Conservation (phyloP, 2,888 invertebrate species). For the Kuschelorhynchus macadamiae region DNA sequence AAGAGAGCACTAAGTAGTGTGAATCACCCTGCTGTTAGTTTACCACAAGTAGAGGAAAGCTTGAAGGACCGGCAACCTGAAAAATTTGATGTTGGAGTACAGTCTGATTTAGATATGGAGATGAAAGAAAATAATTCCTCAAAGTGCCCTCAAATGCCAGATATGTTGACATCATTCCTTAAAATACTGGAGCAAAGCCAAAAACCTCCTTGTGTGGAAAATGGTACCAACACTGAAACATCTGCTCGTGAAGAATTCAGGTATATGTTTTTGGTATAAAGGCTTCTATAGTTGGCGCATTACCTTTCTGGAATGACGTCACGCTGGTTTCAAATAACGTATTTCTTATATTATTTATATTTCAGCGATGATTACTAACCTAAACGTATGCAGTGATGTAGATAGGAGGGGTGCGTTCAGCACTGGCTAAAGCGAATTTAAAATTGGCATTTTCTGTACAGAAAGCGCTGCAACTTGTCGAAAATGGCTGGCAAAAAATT, state of each 20-base stretch:
- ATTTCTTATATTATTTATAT: too few relatives aligned
- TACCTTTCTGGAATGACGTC: too few relatives aligned
- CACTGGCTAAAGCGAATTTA: too few relatives aligned
- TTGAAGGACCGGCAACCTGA: constrained; percentile 1
- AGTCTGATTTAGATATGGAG: constrained; percentile 51
- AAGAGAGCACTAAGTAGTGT: not conserved
- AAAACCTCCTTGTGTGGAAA: constrained; percentile 58
- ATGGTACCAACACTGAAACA: constrained; percentile 61
- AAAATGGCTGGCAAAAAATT: too few relatives aligned
- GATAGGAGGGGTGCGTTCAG: too few relatives aligned
- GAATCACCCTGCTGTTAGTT: not conserved
- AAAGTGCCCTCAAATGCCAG: constrained; percentile 47
- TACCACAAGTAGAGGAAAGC: not conserved
- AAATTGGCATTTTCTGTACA: too few relatives aligned
- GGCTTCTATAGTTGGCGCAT: not conserved
- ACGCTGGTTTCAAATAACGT: too few relatives aligned
- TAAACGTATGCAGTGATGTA: too few relatives aligned
- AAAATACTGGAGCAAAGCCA: constrained; percentile 55
- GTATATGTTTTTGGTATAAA: not conserved
- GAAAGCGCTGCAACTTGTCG: too few relatives aligned
- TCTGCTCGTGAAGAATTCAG: constrained; percentile 21
- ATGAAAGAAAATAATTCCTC: constrained; percentile 46
- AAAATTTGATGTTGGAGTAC: constrained; percentile 42
- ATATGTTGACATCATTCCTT: constrained; percentile 57
- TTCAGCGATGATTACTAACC: too few relatives aligned